A percentile compares a stretch with the other conserved stretches of the same genome.
Evolutionary conservation across 2,113 vertebrate genomes (phyloP).

Genomic region (Mormyrus lacerda): DNA sequence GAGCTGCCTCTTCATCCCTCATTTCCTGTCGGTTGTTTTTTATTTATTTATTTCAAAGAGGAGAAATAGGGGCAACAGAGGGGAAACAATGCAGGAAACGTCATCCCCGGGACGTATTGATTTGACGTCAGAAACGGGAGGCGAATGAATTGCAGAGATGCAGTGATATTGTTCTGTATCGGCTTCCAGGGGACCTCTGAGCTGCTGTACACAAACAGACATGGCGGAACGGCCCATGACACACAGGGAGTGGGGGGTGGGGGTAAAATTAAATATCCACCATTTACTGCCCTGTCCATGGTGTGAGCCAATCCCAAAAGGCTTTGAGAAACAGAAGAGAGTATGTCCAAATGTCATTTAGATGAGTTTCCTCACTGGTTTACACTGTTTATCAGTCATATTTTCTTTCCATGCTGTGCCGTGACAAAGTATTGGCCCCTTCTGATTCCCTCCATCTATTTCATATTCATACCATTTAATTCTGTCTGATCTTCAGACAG

Average conservation of each 20-base stretch:
- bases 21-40: background rate
- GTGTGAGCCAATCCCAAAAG: background rate
- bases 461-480: background rate
- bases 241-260: too few species aligned
- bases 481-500: background rate
- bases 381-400: background rate
- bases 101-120: constrained; percentile 3
- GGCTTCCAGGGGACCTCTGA: background rate
- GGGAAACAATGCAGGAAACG: background rate
- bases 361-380: background rate
- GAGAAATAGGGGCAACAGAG: background rate
- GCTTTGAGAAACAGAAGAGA: background rate
- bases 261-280: background rate
- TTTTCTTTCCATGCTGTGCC: background rate
- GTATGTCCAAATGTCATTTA: background rate
- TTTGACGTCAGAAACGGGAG: constrained; percentile 11
- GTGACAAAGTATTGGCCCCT: background rate
- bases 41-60: background rate
- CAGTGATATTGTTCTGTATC: background rate
- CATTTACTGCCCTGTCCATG: background rate
- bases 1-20: background rate
- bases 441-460: background rate
- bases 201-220: background rate
- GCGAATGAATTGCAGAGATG: constrained; percentile 8
- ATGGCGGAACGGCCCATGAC: background rate